Base-by-base conservation (phyloP, 2,888 invertebrate species). In the Drosophila limbata region DNA sequence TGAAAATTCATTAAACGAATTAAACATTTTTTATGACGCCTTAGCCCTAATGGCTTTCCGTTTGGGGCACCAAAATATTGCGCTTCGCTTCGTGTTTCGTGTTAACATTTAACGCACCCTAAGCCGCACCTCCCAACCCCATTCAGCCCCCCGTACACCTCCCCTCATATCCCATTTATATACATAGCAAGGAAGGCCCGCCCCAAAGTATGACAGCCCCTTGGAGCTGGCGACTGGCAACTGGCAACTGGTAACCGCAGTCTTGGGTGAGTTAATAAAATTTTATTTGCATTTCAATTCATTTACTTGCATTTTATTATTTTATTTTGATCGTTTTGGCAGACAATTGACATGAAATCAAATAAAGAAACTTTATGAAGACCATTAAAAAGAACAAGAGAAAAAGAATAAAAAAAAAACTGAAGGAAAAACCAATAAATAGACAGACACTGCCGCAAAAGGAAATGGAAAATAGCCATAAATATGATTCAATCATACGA, bases 201-300 rank as follows among this genome's bases (percentile, higher is more conserved):
- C 47, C 47, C 37, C 11, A n/a, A 64, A 44, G 39, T 35, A 11
- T 37, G 50, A 55, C 35, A 39, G 33, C n/a, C 21, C 25, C 51
- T 37, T 44, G 44, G 44, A 57, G 44, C 37, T 63, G 60, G 21
- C n/a, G 19, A 53, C 42, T 33, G 21, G 65, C 35, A 62, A 71
- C 77, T 21, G 60, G 21, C 15, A 25, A 53, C 42, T 33, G 21
- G 66, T 48, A 63, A 77, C 77, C 74, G 28, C 59, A 77, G 62
- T 33, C 44, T 47, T 63, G 77, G 47, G 39, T 44, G 64, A 73
- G 86, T 84, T 82, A 33, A 85, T 84, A 88, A 88, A 85, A 86
- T 80, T 83, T 86, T 83, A 88, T 85, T 86, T 86, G 73, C 89
- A 71, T 77, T 86, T 86, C 75, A 86, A 86, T 86, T 88, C 86